A percentile compares a stretch with the other conserved stretches of the same genome.
phyloP scores from a whole-genome alignment of 1,140 invertebrate species.

The Acromyrmex heyeri region DNA sequence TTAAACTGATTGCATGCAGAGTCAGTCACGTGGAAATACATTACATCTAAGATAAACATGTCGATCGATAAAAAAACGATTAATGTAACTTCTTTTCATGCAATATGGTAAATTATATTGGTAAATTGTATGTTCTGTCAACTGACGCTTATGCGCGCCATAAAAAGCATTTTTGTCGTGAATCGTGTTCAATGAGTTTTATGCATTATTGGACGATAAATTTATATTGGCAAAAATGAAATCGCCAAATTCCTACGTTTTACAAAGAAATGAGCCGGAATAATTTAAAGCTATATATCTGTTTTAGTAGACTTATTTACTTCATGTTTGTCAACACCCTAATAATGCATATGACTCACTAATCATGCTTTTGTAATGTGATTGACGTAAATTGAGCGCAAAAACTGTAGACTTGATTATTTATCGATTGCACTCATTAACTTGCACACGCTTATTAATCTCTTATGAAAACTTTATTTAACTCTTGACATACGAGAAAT shows the following conservation, averaged over 20 bases:
- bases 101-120: constrained; percentile 21
- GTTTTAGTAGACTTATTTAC: not conserved
- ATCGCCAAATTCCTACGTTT: not conserved
- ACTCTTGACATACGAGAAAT: not conserved
- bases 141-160: not conserved
- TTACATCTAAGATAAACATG: constrained; percentile 4
- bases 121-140: not conserved
- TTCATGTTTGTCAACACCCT: not conserved
- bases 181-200: not conserved
- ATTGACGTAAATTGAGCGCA: constrained; percentile 1
- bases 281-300: not conserved
- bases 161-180: not conserved
- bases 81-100: not conserved
- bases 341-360: not conserved
- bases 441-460: not conserved
- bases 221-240: not conserved
- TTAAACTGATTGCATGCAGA: not conserved
- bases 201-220: constrained; percentile 5
- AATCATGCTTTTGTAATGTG: not conserved
- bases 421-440: not conserved
- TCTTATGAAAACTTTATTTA: not conserved
- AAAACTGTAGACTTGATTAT: not conserved
- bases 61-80: not conserved
- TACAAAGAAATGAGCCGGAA: not conserved
- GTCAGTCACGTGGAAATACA: not conserved